A percentile compares a stretch with the other conserved stretches of the same genome.
These are phyloP conservation scores for Polyommatus icarus DNA, from an alignment of 2,888 invertebrate genomes.

Conservation along the genomic window DNA sequence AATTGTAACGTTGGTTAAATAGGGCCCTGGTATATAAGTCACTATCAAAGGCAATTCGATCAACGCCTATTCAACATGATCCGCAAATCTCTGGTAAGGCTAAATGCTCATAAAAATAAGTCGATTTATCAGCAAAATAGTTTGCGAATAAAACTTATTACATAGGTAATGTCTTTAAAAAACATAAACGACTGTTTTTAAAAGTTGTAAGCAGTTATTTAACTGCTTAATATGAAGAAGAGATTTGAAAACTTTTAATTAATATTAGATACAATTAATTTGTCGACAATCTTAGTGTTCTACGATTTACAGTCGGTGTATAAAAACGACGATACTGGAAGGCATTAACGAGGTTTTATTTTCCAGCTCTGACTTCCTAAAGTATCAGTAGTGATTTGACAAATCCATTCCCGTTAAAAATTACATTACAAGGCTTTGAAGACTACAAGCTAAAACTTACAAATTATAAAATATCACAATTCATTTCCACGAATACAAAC, in stretches of 20 bases:
- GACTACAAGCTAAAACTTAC: constrained; percentile 23
- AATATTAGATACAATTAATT: background rate
- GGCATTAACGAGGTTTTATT: background rate
- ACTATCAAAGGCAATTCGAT: constrained; percentile 53
- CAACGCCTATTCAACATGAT: constrained; percentile 40
- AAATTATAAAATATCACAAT: constrained; percentile 31
- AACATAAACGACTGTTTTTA: background rate
- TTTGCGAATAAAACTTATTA: background rate
- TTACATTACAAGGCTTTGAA: background rate
- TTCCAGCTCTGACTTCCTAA: background rate
- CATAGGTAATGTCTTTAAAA: background rate
- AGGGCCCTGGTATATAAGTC: constrained; percentile 45
- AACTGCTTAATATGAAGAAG: too few relatives aligned
- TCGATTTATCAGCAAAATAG: background rate
- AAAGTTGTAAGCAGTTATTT: background rate
- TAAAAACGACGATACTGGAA: background rate
- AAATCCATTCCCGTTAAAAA: background rate
- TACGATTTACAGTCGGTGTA: background rate
- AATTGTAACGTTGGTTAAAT: background rate
- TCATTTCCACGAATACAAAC: constrained; percentile 23
- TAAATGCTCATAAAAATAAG: background rate
- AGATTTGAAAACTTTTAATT: too few relatives aligned
- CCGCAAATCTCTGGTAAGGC: background rate
- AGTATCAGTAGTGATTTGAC: background rate
- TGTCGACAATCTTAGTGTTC: background rate